Conservation (phyloP, 2,113 vertebrate species). For the Ahaetulla prasina region DNA sequence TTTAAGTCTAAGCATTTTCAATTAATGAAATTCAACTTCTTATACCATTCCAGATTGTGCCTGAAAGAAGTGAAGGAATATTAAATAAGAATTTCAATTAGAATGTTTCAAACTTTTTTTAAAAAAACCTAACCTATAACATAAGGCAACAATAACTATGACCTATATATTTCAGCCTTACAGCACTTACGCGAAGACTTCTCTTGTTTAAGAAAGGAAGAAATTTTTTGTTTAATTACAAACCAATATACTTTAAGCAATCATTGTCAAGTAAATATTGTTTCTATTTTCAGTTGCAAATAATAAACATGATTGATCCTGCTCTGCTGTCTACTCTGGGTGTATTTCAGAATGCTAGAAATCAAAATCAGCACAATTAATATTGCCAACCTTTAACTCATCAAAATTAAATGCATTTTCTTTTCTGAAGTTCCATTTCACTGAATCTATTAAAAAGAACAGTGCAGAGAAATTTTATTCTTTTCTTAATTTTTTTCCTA, state of each 20-base stretch:
- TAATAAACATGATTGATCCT: background rate
- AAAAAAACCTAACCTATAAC: background rate
- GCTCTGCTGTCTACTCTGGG: background rate
- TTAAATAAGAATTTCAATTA: background rate
- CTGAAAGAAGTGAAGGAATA: background rate
- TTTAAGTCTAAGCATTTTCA: background rate
- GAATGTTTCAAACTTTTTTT: background rate
- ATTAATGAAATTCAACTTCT: background rate
- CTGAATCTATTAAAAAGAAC: background rate
- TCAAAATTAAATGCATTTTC: background rate
- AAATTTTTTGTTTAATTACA: background rate
- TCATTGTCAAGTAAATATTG: background rate
- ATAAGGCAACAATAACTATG: background rate
- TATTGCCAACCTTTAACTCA: background rate
- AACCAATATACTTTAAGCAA: background rate
- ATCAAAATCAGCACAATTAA: background rate
- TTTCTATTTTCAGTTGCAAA: background rate
- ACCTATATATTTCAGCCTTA: background rate
- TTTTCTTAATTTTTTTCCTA: background rate
- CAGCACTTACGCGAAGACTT: background rate
- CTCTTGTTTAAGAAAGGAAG: background rate
- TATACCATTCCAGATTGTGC: background rate
- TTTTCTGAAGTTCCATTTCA: background rate
- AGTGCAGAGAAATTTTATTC: background rate
- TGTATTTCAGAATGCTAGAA: background rate